Evolutionary conservation across 2,797 vertebrate genomes (phyloP), one percentile per base, ranked within the genome.

Genomic region (Acestrorhynchus altus): DNA sequence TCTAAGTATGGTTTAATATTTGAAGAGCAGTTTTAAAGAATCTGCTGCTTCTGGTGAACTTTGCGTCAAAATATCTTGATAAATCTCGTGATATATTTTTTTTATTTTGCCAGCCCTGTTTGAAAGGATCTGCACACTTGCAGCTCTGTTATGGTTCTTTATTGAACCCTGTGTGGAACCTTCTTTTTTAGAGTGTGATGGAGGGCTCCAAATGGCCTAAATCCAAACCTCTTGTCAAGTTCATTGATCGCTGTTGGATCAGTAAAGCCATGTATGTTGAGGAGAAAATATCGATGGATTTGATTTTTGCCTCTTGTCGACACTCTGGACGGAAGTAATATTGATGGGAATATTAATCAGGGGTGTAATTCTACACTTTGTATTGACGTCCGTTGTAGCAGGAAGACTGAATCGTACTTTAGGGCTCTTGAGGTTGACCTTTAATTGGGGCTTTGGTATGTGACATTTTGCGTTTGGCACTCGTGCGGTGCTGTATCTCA

Each of bases 291-390:
- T 46, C 39, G 18, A 49, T 76, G 35, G 20, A 12, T 22, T 16
- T 18, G 64, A 24, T 26, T 47, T 49, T 49, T 11, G 1, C 13
- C 18, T 31, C 35, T 65, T 42, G 44, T 42, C 20, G 15, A 26
- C 39, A 2, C 59, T 24, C n/a, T 18, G 18, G 31, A 12, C 44
- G 40, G 15, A n/a, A 40, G 54, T 18, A 28, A 20, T 77, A 70
- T 61, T 52, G 67, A 77, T 54, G 46, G 44, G 11, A 70, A 20
- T 42, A 28, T 10, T 49, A 51, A 44, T 77, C 31, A 77, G 26
- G 65, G 46, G 20, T 76, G 42, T 63, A 51, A 28, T 63, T 60
- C 52, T 59, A 22, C 20, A 35, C 47, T 54, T 20, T 31, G 35
- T 31, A 52, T 63, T 31, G 57, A 63, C 31, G 42, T 69, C 22